Evolutionary conservation across 2,113 vertebrate species (phyloP).

Genomic region (Trachemys scripta): DNA sequence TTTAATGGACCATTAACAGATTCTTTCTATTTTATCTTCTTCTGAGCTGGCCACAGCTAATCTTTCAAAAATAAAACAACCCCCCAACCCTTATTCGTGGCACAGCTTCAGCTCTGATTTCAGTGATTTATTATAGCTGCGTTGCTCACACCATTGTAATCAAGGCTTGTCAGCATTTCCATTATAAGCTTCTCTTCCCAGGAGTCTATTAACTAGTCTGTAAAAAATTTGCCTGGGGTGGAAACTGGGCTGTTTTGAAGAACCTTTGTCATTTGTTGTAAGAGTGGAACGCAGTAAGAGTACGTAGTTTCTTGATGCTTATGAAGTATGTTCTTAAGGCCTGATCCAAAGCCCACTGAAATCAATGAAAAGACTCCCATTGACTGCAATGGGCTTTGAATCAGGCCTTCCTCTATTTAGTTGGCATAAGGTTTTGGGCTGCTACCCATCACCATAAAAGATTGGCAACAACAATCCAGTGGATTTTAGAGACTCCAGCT

Average conservation of each 20-base stretch:
- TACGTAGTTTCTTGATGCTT: too few species aligned
- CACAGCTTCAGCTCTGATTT: constrained; percentile 6
- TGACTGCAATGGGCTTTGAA: too few species aligned
- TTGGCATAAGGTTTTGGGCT: too few species aligned
- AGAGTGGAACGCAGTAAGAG: too few species aligned
- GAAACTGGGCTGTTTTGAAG: background rate
- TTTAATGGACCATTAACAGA: background rate
- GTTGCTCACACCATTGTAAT: background rate
- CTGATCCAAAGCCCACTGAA: too few species aligned
- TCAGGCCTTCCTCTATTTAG: too few species aligned
- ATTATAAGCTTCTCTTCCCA: background rate
- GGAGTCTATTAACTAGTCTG: background rate
- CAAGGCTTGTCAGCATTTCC: background rate
- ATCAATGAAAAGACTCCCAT: too few species aligned
- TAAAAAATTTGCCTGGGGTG: background rate
- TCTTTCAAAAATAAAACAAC: background rate
- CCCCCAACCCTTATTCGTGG: background rate
- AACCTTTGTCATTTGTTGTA: background rate
- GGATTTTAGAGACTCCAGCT: background rate
- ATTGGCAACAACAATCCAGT: too few species aligned
- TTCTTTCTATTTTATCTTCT: background rate
- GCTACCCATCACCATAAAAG: too few species aligned
- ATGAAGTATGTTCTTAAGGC: background rate
- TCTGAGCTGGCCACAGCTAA: background rate
- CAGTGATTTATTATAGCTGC: constrained; percentile 15